Percentiles rank a stretch among this genome's conserved stretches.
phyloP scores from a whole-genome alignment of 2,113 vertebrate species.

The Heteronetta atricapilla region DNA sequence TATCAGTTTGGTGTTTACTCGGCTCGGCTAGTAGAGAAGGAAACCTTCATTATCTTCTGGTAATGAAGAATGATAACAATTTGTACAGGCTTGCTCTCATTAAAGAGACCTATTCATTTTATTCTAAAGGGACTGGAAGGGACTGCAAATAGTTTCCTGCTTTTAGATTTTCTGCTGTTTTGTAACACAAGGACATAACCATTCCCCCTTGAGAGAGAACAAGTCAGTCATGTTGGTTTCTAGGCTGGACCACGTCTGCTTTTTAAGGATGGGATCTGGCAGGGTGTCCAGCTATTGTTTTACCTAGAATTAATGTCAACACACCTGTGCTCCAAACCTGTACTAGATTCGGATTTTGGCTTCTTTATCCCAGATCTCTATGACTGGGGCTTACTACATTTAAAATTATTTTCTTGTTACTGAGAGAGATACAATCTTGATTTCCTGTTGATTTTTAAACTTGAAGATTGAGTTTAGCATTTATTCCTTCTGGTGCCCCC shows the following conservation, averaged over 20 bases:
- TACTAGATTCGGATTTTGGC: neutral
- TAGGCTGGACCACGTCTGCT: neutral
- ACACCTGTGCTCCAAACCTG: neutral
- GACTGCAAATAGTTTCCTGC: neutral
- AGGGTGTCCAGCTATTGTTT: neutral
- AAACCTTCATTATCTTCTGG: conserved; percentile 43
- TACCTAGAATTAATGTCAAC: neutral
- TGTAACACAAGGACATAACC: neutral
- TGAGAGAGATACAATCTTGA: accelerated
- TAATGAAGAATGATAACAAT: conserved; percentile 14
- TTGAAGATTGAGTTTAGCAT: neutral
- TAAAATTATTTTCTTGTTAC: neutral
- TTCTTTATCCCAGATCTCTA: neutral
- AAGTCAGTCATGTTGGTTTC: neutral
- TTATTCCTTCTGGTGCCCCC: neutral
- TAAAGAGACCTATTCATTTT: conserved; percentile 12
- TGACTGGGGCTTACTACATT: neutral
- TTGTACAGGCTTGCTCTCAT: conserved; percentile 15
- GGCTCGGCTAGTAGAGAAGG: neutral
- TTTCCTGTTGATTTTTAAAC: neutral
- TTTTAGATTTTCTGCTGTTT: neutral
- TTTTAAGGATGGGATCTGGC: neutral
- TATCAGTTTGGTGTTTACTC: conserved; percentile 43
- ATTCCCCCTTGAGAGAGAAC: neutral
- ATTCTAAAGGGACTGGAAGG: neutral